Evolutionary conservation across 2,888 invertebrate genomes (phyloP).

Genomic region (Spodoptera exigua): DNA sequence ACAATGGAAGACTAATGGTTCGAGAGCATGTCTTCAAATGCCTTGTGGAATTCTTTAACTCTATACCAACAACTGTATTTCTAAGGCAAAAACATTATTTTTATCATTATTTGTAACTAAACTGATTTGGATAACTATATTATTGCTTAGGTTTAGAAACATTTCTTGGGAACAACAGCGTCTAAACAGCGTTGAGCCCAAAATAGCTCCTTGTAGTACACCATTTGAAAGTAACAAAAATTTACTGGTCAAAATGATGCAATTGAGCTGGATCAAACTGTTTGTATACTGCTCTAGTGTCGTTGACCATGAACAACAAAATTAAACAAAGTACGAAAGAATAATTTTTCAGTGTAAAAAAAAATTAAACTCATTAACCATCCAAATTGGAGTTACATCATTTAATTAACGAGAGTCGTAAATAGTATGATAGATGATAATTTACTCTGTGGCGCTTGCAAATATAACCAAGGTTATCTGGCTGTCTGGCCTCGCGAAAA

Average conservation of each 20-base stretch:
- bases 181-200: neutral
- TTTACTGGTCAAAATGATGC: too few species aligned
- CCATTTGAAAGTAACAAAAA: neutral
- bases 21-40: neutral
- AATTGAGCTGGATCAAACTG: too few species aligned
- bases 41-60: neutral
- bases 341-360: constrained; percentile 6
- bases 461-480: constrained; percentile 68
- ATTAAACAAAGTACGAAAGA: constrained; percentile 1
- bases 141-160: neutral
- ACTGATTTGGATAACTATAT: too few species aligned
- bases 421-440: constrained; percentile 54
- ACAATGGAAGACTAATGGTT: constrained; percentile 2
- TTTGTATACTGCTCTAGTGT: too few species aligned
- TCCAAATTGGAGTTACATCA: constrained; percentile 47
- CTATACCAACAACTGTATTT: too few species aligned
- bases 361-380: constrained; percentile 36
- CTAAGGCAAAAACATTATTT: too few species aligned
- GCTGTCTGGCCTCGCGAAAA: constrained; percentile 58
- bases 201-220: constrained; percentile 5
- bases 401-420: constrained; percentile 49
- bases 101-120: too few species aligned
- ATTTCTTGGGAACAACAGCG: neutral
- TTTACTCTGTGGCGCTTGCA: constrained; percentile 43
- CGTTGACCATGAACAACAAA: neutral